phyloP scores from a whole-genome alignment of 2,113 vertebrate species.

The Colius striatus region DNA sequence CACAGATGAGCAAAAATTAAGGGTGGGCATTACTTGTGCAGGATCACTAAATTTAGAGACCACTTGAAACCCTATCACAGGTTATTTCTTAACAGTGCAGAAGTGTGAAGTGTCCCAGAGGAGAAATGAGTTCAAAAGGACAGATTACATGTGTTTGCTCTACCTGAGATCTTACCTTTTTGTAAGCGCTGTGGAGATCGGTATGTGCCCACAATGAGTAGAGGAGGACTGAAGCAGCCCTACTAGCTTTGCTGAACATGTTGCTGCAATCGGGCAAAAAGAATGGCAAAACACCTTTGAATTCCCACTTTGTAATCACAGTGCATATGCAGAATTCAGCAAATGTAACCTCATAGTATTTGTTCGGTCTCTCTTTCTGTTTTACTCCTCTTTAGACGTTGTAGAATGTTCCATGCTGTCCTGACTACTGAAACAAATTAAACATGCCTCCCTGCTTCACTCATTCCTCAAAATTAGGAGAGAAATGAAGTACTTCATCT shows the following conservation, averaged over 20 bases:
- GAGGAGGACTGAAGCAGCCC: constrained; percentile 85
- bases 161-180: constrained; percentile 80
- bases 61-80: background rate
- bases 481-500: background rate
- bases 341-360: background rate
- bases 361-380: background rate
- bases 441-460: background rate
- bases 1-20: background rate
- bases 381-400: background rate
- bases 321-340: background rate
- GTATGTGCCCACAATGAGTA: constrained; percentile 86
- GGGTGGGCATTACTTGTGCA: background rate
- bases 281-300: background rate
- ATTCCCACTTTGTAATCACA: background rate
- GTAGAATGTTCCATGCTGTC: background rate
- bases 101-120: background rate
- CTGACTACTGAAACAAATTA: background rate
- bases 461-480: background rate
- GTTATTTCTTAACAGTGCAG: background rate
- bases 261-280: constrained; percentile 60
- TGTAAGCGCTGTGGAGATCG: constrained; percentile 83
- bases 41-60: background rate
- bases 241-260: constrained; percentile 76
- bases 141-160: background rate
- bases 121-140: background rate